Evolutionary conservation across 2,797 vertebrate species (phyloP).

Genomic region (Cryptoblepharus egeriae): DNA sequence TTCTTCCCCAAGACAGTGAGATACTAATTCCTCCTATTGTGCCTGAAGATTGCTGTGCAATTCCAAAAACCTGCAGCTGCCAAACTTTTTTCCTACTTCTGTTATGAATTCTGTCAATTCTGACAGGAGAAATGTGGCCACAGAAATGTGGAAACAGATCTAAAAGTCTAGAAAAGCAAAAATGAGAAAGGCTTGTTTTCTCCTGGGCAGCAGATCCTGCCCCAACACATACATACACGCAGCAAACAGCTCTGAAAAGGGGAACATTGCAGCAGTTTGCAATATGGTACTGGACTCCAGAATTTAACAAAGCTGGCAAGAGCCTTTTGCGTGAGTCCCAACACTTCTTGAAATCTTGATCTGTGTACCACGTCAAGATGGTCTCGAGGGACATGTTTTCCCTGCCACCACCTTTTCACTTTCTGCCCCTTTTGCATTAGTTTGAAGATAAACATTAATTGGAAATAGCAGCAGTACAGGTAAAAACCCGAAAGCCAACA

Average conservation of each 20-base stretch:
- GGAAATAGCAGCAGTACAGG: slow-evolving; percentile 21
- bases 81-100: not conserved
- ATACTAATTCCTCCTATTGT: not conserved
- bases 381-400: not conserved
- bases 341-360: no score
- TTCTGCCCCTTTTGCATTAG: not conserved
- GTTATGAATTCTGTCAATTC: not conserved
- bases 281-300: not conserved
- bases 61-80: not conserved
- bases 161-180: not conserved
- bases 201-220: no score
- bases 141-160: not conserved
- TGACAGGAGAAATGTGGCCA: not conserved
- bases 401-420: not conserved
- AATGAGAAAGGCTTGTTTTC: no score
- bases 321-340: not conserved
- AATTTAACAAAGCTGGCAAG: not conserved
- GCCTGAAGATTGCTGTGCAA: not conserved
- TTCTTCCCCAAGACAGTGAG: not conserved
- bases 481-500: slow-evolving; percentile 19
- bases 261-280: not conserved
- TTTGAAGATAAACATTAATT: not conserved
- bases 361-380: no score
- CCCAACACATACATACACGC: no score
- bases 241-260: not conserved